Evolutionary conservation across 2,888 invertebrate genomes (phyloP).

Genomic region (Papilio gigon): DNA sequence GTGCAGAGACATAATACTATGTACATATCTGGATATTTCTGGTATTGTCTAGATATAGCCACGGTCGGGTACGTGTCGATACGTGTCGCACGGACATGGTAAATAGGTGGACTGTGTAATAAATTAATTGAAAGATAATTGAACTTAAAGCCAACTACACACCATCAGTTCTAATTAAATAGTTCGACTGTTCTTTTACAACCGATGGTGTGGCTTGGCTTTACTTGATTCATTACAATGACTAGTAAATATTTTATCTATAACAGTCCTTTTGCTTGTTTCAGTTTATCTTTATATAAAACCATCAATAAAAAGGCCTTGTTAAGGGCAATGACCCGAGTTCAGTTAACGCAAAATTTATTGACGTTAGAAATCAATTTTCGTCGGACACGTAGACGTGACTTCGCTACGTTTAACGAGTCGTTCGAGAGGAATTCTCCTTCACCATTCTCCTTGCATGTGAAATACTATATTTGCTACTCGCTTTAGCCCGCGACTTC

Average conservation of each 20-base stretch:
- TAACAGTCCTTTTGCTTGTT: no score
- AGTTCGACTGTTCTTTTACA: no score
- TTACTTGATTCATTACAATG: neutral
- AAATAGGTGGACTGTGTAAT: conserved; percentile 14
- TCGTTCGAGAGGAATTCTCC: neutral
- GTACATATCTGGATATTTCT: conserved; percentile 24
- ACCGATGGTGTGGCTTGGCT: no score
- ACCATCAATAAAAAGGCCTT: neutral
- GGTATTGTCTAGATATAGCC: conserved; percentile 3
- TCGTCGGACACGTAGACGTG: neutral
- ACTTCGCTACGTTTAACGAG: neutral
- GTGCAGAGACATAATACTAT: conserved; percentile 9
- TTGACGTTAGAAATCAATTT: neutral
- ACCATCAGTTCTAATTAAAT: no score
- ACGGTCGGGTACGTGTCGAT: conserved; percentile 5
- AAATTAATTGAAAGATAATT: neutral
- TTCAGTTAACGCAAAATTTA: neutral
- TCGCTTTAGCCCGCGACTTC: no score
- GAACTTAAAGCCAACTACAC: no score
- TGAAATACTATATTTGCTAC: no score
- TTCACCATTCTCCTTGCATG: no score
- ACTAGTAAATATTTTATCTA: no score
- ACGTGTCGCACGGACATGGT: conserved; percentile 21
- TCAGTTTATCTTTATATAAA: no score
- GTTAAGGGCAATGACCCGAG: neutral